Percentiles rank a stretch among this genome's conserved stretches.
These are phyloP conservation scores for Megalonaias nervosa DNA, from an alignment of 1,140 invertebrate genomes.

Conservation along the genomic window DNA sequence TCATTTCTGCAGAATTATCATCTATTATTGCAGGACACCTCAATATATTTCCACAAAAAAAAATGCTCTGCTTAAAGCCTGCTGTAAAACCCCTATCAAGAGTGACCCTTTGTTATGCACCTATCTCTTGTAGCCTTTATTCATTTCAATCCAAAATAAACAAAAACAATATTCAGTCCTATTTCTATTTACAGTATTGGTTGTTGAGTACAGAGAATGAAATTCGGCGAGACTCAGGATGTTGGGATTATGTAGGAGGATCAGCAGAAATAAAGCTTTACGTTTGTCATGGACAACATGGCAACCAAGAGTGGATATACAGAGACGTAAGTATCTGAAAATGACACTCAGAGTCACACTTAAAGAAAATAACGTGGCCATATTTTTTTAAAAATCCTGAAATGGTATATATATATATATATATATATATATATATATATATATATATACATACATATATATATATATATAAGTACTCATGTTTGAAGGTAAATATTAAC, in stretches of 20 bases:
- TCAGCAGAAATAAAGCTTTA: conserved; percentile 3
- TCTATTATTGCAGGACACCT: too few species aligned
- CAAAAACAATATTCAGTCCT: too few species aligned
- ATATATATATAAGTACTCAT: too few species aligned
- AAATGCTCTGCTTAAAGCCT: too few species aligned
- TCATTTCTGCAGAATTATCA: too few species aligned
- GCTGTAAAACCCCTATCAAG: too few species aligned
- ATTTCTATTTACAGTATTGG: conserved; percentile 20
- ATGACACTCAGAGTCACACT: too few species aligned
- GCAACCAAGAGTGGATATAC: conserved; percentile 28
- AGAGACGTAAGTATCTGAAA: conserved; percentile 13
- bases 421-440: background rate
- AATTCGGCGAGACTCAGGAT: conserved; percentile 23
- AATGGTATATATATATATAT: background rate
- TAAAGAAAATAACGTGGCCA: background rate
- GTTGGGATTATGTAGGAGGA: conserved; percentile 20
- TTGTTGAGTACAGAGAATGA: conserved; percentile 21
- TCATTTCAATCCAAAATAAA: too few species aligned
- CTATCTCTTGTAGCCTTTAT: too few species aligned
- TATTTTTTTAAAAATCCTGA: background rate
- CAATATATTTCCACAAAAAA: too few species aligned
- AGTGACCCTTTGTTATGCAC: too few species aligned
- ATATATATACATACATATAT: background rate
- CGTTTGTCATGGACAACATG: conserved; percentile 24
- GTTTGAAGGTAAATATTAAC: too few species aligned